phyloP scores from a whole-genome alignment of 2,888 invertebrate species.

The Netelia melanura region DNA sequence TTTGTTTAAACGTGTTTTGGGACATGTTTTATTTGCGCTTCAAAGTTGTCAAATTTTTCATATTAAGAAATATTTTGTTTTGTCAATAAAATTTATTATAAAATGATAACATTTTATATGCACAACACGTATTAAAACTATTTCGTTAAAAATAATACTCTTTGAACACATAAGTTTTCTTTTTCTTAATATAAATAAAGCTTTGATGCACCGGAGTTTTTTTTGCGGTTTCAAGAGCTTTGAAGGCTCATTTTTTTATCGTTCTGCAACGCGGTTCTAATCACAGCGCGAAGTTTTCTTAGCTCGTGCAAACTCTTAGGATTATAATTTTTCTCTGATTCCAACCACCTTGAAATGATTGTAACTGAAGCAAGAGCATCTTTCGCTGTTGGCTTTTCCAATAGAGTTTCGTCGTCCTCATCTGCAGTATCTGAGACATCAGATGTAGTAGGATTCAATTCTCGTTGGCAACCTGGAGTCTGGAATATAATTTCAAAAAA shows the following conservation, averaged over 20 bases:
- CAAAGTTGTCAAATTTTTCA: conserved; percentile 32
- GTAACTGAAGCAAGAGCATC: conserved; percentile 32
- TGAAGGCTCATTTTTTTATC: conserved; percentile 30
- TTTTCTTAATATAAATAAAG: conserved; percentile 39
- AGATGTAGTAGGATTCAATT: conserved; percentile 31
- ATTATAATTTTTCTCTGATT: conserved; percentile 40
- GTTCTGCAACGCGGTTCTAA: conserved; percentile 5
- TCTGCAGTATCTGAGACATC: conserved; percentile 39
- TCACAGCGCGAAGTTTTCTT: conserved; percentile 11
- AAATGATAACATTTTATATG: conserved; percentile 40
- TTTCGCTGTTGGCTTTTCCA: conserved; percentile 39
- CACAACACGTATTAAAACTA: conserved; percentile 47
- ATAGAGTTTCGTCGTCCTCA: conserved; percentile 42
- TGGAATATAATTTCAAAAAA: conserved; percentile 46
- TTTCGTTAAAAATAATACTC: conserved; percentile 40
- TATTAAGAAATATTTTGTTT: conserved; percentile 47
- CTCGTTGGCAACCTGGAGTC: conserved; percentile 48
- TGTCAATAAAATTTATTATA: conserved; percentile 45
- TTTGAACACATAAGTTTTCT: conserved; percentile 42
- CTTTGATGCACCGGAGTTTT: conserved; percentile 36
- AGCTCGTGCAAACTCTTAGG: conserved; percentile 50
- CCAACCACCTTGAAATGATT: conserved; percentile 52
- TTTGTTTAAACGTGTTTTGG: conserved; percentile 43
- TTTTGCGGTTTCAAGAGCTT: conserved; percentile 21
- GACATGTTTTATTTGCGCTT: conserved; percentile 42